Evolutionary conservation across 2,888 invertebrate species (phyloP).

Genomic region (Stenurella melanura): DNA sequence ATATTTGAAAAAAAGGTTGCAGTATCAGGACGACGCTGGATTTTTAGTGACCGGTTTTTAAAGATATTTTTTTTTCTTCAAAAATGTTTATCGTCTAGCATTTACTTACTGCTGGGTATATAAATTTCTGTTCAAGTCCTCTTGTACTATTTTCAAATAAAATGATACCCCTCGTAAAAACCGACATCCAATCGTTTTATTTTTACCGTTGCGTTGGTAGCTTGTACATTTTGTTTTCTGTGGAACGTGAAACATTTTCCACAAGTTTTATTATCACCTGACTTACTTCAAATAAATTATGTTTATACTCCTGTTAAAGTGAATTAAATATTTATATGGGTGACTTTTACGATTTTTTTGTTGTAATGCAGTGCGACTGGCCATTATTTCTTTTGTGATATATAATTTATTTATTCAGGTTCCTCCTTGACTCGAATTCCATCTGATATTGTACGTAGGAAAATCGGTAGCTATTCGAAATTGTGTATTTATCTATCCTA

Average conservation of each 20-base stretch:
- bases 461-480: not conserved
- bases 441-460: not conserved
- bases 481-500: not conserved
- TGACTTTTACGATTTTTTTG: not conserved
- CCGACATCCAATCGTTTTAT: slow-evolving; percentile 22
- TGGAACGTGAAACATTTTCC: not conserved
- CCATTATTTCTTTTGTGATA: not conserved
- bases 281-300: slow-evolving; percentile 4
- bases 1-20: too few relatives aligned
- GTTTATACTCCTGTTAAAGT: slow-evolving; percentile 7
- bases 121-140: not conserved
- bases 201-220: slow-evolving; percentile 13
- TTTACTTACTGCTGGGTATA: not conserved
- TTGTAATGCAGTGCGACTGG: not conserved
- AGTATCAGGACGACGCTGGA: too few relatives aligned
- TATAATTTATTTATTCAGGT: not conserved
- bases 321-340: not conserved
- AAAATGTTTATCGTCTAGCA: not conserved
- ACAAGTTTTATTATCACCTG: not conserved
- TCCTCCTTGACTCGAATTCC: not conserved
- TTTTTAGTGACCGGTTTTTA: too few relatives aligned
- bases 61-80: too few relatives aligned
- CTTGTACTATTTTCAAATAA: not conserved
- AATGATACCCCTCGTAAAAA: slow-evolving; percentile 20
- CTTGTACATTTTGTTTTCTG: not conserved